Conservation (phyloP, 2,888 invertebrate genomes). For the Leptopilina drosophilae region DNA sequence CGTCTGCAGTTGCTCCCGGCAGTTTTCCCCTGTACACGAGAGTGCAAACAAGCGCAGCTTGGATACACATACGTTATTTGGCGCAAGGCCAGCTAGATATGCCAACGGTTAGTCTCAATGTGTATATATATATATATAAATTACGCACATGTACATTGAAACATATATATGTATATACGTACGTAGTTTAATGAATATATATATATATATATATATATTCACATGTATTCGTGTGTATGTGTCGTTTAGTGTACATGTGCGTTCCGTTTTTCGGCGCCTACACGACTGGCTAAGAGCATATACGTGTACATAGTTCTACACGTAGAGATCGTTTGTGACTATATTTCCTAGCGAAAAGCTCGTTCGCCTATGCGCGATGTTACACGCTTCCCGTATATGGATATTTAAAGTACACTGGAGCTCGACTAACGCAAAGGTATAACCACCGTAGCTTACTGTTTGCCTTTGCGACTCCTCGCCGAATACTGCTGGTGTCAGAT, state of each 20-base stretch:
- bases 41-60: slow-evolving; percentile 61
- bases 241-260: slow-evolving; percentile 41
- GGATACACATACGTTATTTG: slow-evolving; percentile 67
- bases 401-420: slow-evolving; percentile 50
- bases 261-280: slow-evolving; percentile 57
- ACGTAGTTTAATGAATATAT: too few relatives aligned
- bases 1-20: slow-evolving; percentile 49
- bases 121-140: too few relatives aligned
- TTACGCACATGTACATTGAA: too few relatives aligned
- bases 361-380: slow-evolving; percentile 40
- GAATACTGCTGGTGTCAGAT: slow-evolving; percentile 15
- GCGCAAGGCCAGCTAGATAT: slow-evolving; percentile 67
- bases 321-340: slow-evolving; percentile 40
- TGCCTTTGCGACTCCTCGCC: slow-evolving; percentile 36
- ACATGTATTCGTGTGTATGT: too few relatives aligned
- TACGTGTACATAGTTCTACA: slow-evolving; percentile 47
- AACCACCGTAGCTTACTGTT: slow-evolving; percentile 47
- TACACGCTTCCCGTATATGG: slow-evolving; percentile 41
- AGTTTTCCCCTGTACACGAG: slow-evolving; percentile 53
- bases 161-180: too few relatives aligned
- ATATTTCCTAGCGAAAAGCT: slow-evolving; percentile 20
- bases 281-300: slow-evolving; percentile 51
- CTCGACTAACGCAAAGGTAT: slow-evolving; percentile 44
- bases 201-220: too few relatives aligned
- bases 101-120: slow-evolving; percentile 49